Evolutionary conservation across 2,888 invertebrate genomes (phyloP).

Genomic region (Dryomyza anilis): DNA sequence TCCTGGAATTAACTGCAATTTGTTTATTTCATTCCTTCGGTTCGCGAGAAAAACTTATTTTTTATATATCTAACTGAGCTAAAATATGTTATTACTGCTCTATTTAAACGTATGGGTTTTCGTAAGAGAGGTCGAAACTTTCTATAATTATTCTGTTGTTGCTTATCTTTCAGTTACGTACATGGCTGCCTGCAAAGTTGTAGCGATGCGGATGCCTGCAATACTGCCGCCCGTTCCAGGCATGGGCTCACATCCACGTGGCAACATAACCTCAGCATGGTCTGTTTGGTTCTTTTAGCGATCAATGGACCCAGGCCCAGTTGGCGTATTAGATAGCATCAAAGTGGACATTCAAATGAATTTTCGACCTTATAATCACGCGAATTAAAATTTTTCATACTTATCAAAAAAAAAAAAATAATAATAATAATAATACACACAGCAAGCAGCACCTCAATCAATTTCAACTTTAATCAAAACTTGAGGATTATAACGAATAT

Average conservation of each 20-base stretch:
- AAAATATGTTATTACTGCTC: no score
- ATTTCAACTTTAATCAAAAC: background rate
- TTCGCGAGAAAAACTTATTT: no score
- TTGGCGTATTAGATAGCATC: conserved; percentile 27
- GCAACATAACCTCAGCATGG: conserved; percentile 13
- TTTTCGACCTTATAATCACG: background rate
- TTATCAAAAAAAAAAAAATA: no score
- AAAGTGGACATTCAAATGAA: no score
- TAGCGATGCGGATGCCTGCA: conserved; percentile 91
- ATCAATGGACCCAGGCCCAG: conserved; percentile 12
- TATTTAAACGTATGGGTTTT: no score
- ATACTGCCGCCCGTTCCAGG: conserved; percentile 56
- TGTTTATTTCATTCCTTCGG: no score
- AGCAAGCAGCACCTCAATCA: no score
- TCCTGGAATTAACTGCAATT: no score
- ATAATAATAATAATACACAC: no score
- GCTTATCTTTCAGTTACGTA: conserved; percentile 70
- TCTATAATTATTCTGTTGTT: background rate
- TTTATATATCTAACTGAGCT: no score
- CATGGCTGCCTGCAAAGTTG: conserved; percentile 94
- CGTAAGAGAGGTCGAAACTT: background rate
- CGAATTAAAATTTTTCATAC: conserved; percentile 23
- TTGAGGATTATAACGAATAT: background rate
- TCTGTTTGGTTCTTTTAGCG: conserved; percentile 16
- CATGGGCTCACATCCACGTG: conserved; percentile 1